Evolutionary conservation across 2,888 invertebrate species (phyloP), one percentile per base, ranked within the genome.

Genomic region (Tupiocoris notatus): DNA sequence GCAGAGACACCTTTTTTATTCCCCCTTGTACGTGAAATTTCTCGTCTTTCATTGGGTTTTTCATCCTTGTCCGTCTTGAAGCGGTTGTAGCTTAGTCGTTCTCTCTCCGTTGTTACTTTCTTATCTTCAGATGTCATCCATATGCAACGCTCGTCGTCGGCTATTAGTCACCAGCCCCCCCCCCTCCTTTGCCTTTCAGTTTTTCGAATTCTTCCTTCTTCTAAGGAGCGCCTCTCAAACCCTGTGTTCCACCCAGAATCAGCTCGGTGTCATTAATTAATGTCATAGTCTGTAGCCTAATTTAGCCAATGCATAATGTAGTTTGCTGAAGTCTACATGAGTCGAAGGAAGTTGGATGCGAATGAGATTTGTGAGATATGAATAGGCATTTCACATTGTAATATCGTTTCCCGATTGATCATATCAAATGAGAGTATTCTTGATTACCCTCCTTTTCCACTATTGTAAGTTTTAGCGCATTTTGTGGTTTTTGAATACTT

Each of bases 61-160:
- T 12, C 39, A 12, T 39, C 39, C 39, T 21, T 61, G 22, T 18
- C 70, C 23, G 18, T 58, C 61, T 54, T 59, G 58, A 20, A 22
- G 58, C 23, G 70, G 39, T 12, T 39, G 39, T 7, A 12, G 39
- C 39, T 12, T 39, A 3, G 39, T 39, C 39, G 6, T 39, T 39
- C 39, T 39, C 39, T 39, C 39, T 39, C 39, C 12, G 39, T 12
- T 12, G 3, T 39, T 39, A 12, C 57, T 56, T 67, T 22, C 67
- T 67, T 67, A 67, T 67, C 67, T 67, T 21, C 16, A 18, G 70
- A 70, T 73, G 61, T 62, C 73, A 73, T 73, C 73, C 73, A 73
- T 73, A 73, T 73, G 73, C 73, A 73, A 39, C 22, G 73, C 62
- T 62, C 73, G 73, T 73, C 73, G 62, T 39, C 62, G 39, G 39